A percentile compares a stretch with the other conserved stretches of the same genome.
These are phyloP conservation scores for Lepus europaeus DNA, from an alignment of 2,113 vertebrate species.

Conservation along the genomic window DNA sequence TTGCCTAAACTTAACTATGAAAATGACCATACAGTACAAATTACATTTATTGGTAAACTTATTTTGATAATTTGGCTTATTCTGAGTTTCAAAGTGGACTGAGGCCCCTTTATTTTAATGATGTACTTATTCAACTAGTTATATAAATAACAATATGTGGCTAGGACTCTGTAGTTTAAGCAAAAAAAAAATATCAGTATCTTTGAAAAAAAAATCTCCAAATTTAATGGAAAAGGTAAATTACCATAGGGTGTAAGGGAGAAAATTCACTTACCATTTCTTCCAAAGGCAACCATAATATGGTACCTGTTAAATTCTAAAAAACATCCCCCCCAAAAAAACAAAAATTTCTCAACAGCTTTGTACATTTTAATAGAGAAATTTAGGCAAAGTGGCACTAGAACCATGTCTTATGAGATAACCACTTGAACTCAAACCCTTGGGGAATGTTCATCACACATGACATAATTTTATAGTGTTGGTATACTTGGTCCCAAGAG, in stretches of 20 bases:
- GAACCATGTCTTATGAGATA: background rate
- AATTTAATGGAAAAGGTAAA: conserved; percentile 27
- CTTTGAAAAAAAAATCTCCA: conserved; percentile 50
- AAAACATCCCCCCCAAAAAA: background rate
- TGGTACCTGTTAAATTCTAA: background rate
- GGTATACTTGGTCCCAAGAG: background rate
- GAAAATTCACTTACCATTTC: background rate
- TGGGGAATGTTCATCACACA: background rate
- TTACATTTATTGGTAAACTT: background rate
- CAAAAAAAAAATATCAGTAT: background rate
- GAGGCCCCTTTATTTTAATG: conserved; percentile 25
- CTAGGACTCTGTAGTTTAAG: conserved; percentile 1
- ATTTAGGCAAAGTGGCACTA: background rate
- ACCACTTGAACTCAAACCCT: background rate
- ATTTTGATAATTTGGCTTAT: conserved; percentile 55
- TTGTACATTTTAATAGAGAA: background rate
- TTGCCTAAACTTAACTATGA: conserved; percentile 19
- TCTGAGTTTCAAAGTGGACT: conserved; percentile 46
- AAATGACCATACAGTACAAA: conserved; percentile 40
- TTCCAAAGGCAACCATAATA: background rate
- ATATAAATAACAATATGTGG: conserved; percentile 26
- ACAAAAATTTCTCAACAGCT: background rate
- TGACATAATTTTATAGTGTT: background rate
- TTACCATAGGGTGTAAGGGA: background rate
- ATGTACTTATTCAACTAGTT: background rate